Conservation (phyloP, 2,888 invertebrate species). For the Brassicogethes aeneus region DNA sequence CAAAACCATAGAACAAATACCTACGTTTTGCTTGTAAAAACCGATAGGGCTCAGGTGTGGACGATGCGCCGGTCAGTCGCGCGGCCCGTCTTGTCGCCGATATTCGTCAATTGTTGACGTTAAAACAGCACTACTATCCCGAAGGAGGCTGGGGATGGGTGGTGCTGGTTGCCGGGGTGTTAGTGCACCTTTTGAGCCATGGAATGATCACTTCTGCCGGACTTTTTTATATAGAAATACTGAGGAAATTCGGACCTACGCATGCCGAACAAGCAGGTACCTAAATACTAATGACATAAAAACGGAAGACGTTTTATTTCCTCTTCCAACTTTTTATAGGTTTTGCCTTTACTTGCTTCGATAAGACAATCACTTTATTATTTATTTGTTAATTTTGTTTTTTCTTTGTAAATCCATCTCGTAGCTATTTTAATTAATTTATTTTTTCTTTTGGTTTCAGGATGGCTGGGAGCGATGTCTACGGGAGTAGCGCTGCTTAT, state of each 20-base stretch:
- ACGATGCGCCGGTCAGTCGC: constrained; percentile 46
- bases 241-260: constrained; percentile 45
- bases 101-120: constrained; percentile 52
- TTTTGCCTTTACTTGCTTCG: no score
- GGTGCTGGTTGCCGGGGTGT: constrained; percentile 60
- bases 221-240: constrained; percentile 39
- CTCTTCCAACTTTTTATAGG: no score
- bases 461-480: constrained; percentile 74
- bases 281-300: no score
- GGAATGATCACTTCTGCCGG: constrained; percentile 63
- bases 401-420: no score
- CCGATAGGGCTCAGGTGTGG: constrained; percentile 34
- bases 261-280: constrained; percentile 58
- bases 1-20: no score
- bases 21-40: no score
- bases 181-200: constrained; percentile 65
- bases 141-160: constrained; percentile 88
- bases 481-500: constrained; percentile 70
- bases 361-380: no score
- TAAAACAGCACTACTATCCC: constrained; percentile 76
- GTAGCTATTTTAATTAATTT: no score
- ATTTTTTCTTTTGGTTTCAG: constrained; percentile 50
- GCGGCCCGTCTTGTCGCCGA: constrained; percentile 45
- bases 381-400: no score
- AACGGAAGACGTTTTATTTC: no score